These are phyloP conservation scores for Neodiprion pinetum DNA, from an alignment of 1,140 invertebrate genomes.

Conservation along the genomic window DNA sequence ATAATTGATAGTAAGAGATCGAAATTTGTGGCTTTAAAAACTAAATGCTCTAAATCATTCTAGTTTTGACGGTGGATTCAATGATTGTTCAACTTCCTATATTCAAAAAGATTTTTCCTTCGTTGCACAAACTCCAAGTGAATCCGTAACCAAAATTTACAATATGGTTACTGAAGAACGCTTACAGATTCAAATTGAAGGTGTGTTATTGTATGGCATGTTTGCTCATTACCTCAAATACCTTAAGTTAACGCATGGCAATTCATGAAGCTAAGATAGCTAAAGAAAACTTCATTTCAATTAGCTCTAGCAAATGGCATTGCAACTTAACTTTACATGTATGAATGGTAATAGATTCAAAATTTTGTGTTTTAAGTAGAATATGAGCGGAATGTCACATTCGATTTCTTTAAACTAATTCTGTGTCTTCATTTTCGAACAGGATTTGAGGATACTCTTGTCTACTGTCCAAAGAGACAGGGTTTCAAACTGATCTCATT, in stretches of 20 bases:
- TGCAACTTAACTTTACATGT: no score
- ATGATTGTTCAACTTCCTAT: conserved; percentile 24
- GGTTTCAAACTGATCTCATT: conserved; percentile 74
- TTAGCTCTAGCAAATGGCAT: no score
- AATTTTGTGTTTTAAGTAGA: no score
- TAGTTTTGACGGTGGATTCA: conserved; percentile 53
- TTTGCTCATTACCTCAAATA: no score
- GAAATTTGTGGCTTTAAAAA: not conserved
- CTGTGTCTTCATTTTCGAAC: conserved; percentile 24
- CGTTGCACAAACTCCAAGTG: conserved; percentile 40
- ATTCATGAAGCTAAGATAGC: no score
- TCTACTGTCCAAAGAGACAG: conserved; percentile 75
- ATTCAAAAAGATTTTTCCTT: conserved; percentile 1
- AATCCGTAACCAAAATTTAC: conserved; percentile 64
- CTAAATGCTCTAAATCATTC: conserved; percentile 17
- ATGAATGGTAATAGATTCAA: no score
- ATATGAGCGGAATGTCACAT: no score
- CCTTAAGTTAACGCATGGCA: no score
- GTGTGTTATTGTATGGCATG: conserved; percentile 31
- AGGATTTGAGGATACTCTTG: conserved; percentile 74
- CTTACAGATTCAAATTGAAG: conserved; percentile 67
- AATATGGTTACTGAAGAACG: conserved; percentile 68
- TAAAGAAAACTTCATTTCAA: no score
- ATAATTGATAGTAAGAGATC: not conserved
- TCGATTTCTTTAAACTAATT: not conserved